Evolutionary conservation across 2,888 invertebrate species (phyloP).

Genomic region (Stomorhina lunata): DNA sequence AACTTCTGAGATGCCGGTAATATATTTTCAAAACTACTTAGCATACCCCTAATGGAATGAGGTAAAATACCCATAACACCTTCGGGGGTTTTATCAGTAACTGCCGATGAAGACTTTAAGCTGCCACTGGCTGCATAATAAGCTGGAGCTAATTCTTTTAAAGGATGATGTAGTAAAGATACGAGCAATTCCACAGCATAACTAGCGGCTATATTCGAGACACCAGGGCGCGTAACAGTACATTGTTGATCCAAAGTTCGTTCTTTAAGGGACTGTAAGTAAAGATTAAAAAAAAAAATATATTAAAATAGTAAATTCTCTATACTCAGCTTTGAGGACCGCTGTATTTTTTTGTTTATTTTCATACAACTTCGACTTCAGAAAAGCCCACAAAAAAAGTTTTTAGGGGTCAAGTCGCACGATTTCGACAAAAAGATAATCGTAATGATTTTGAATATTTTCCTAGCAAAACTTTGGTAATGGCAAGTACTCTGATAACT

Average conservation of each 20-base stretch:
- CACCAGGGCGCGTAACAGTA: conserved; percentile 97
- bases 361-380: no score
- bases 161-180: conserved; percentile 91
- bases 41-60: conserved; percentile 95
- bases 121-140: conserved; percentile 78
- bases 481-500: no score
- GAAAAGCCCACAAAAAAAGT: no score
- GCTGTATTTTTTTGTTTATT: no score
- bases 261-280: conserved; percentile 89
- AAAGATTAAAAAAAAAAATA: not conserved
- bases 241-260: conserved; percentile 98
- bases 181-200: conserved; percentile 95
- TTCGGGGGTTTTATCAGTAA: conserved; percentile 79
- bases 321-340: no score
- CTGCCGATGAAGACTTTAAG: conserved; percentile 66
- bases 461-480: no score
- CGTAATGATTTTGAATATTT: no score
- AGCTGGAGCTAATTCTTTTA: conserved; percentile 85
- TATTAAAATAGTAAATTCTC: no score
- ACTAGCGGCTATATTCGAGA: conserved; percentile 93
- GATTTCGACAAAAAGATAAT: no score
- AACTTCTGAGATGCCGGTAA: conserved; percentile 93
- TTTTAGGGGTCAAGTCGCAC: no score
- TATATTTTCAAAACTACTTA: conserved; percentile 90
- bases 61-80: conserved; percentile 91